Percentiles rank a stretch among this genome's conserved stretches.
These are phyloP conservation scores for Sebastes reedi DNA, from an alignment of 2,797 vertebrate species.

Conservation along the genomic window DNA sequence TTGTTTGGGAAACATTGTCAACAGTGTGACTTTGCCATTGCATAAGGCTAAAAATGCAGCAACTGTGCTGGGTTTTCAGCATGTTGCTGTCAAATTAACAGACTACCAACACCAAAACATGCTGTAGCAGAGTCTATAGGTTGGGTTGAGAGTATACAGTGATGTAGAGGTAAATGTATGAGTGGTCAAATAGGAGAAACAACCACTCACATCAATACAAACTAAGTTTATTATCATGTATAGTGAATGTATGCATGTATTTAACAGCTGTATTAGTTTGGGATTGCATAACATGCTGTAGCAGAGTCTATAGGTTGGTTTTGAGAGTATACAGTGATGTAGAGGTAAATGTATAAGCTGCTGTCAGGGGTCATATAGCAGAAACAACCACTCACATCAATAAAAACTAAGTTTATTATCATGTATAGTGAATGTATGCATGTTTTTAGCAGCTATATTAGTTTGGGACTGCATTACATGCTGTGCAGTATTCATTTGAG, in stretches of 20 bases:
- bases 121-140: slow-evolving; percentile 8
- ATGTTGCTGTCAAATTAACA: slow-evolving; percentile 32
- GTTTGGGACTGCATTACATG: neutral
- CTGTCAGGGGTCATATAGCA: neutral
- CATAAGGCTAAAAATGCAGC: slow-evolving; percentile 56
- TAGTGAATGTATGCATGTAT: neutral
- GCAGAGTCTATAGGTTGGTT: slow-evolving; percentile 7
- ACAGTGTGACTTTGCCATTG: slow-evolving; percentile 67
- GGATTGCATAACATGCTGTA: neutral
- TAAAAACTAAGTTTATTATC: neutral
- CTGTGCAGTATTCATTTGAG: neutral
- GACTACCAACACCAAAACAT: slow-evolving; percentile 17
- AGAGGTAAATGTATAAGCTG: neutral
- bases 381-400: neutral
- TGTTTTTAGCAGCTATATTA: neutral
- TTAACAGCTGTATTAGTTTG: neutral
- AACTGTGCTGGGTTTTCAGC: slow-evolving; percentile 31
- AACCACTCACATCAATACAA: neutral
- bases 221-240: neutral
- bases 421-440: neutral
- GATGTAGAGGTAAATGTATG: neutral
- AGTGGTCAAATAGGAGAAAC: neutral
- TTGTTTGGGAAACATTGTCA: slow-evolving; percentile 73
- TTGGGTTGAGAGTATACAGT: neutral
- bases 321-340: neutral